Conservation (phyloP, 2,113 vertebrate species). For the Apodemus speciosus region DNA sequence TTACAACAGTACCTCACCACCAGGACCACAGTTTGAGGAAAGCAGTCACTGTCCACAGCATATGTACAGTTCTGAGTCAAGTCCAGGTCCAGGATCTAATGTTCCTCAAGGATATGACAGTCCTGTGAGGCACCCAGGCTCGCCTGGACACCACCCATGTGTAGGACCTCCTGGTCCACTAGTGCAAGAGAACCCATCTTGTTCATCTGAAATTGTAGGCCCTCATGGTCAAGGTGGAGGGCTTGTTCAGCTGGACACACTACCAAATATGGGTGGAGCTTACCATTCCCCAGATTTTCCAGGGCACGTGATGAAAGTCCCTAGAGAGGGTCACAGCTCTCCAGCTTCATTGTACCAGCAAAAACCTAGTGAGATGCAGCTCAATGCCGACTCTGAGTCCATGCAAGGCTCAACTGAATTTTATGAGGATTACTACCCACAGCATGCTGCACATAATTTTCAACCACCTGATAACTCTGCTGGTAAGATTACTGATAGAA, state of each 20-base stretch:
- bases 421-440: constrained; percentile 92
- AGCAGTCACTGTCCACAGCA: constrained; percentile 86
- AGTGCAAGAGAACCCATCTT: constrained; percentile 88
- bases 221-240: constrained; percentile 83
- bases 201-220: constrained; percentile 86
- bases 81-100: constrained; percentile 86
- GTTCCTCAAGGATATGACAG: constrained; percentile 86
- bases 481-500: constrained; percentile 83
- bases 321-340: constrained; percentile 86
- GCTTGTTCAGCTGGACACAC: constrained; percentile 85
- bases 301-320: constrained; percentile 86
- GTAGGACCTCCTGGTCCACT: constrained; percentile 79
- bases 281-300: constrained; percentile 86
- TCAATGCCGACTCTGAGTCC: constrained; percentile 86
- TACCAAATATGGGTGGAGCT: constrained; percentile 76
- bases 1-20: constrained; percentile 89
- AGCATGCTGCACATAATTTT: constrained; percentile 87
- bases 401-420: constrained; percentile 90
- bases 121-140: constrained; percentile 85
- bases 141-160: constrained; percentile 80
- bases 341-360: constrained; percentile 89
- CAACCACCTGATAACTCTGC: constrained; percentile 84
- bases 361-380: constrained; percentile 86
- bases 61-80: constrained; percentile 88
- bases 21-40: constrained; percentile 89